These are phyloP conservation scores for Parthenolecanium corni DNA, from an alignment of 2,888 invertebrate species.

Conservation along the genomic window DNA sequence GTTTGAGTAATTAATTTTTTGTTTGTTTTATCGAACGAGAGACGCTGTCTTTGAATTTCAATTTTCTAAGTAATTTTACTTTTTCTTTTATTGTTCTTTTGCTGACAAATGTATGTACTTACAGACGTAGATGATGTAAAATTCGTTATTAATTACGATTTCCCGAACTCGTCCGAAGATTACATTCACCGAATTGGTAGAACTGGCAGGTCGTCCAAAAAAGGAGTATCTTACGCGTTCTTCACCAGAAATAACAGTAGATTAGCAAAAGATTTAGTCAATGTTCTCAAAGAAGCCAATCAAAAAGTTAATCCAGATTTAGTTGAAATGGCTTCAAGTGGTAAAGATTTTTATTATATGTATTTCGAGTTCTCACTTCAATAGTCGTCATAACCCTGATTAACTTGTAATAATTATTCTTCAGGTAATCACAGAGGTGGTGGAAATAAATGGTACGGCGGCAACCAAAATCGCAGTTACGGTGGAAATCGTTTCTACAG, in stretches of 20 bases:
- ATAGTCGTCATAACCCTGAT: not conserved
- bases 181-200: constrained; percentile 82
- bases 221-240: constrained; percentile 89
- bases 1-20: constrained; percentile 19
- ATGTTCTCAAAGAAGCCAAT: constrained; percentile 84
- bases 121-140: constrained; percentile 60
- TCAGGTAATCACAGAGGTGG: constrained; percentile 1
- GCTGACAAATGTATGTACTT: constrained; percentile 29
- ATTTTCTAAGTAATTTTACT: not conserved
- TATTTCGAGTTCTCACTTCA: not conserved
- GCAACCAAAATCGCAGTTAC: constrained; percentile 19
- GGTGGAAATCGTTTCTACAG: constrained; percentile 30
- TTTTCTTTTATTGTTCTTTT: not conserved
- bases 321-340: constrained; percentile 41
- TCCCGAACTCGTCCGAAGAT: constrained; percentile 93
- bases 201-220: constrained; percentile 52
- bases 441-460: constrained; percentile 31
- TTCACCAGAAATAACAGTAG: constrained; percentile 84
- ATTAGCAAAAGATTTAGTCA: constrained; percentile 82
- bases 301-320: constrained; percentile 67
- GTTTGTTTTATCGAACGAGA: not conserved
- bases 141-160: constrained; percentile 93
- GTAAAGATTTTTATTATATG: not conserved
- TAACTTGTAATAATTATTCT: not conserved
- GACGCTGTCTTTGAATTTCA: not conserved